Percentiles rank a stretch among this genome's conserved stretches.
phyloP scores from a whole-genome alignment of 64 coral and sea anemone genomes.

The Hydrozoanthus tunicans region DNA sequence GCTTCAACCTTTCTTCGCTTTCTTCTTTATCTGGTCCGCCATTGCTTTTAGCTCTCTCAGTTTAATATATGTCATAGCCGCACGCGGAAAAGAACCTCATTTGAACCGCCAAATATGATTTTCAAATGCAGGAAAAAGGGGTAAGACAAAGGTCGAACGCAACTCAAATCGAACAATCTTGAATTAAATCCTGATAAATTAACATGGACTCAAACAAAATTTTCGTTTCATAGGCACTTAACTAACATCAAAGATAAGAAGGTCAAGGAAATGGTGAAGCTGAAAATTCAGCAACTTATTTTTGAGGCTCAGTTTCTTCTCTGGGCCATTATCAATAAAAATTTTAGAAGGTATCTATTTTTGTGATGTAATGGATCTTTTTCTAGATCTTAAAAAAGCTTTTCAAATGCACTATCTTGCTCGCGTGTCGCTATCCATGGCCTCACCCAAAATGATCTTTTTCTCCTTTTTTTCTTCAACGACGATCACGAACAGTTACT shows the following conservation, averaged over 20 bases:
- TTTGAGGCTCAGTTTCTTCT: slow-evolving; percentile 54
- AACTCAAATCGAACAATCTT: too few relatives aligned
- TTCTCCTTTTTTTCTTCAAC: slow-evolving; percentile 3
- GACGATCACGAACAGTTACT: background rate
- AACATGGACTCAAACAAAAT: too few relatives aligned
- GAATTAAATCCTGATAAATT: too few relatives aligned
- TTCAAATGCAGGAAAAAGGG: too few relatives aligned
- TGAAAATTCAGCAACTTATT: slow-evolving; percentile 63
- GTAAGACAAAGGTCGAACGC: too few relatives aligned
- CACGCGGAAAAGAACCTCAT: too few relatives aligned
- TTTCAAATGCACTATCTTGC: slow-evolving; percentile 24
- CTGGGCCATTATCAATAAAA: background rate
- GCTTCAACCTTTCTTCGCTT: too few relatives aligned
- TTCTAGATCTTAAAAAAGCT: slow-evolving; percentile 40
- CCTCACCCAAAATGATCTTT: slow-evolving; percentile 3
- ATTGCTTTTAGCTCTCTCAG: too few relatives aligned
- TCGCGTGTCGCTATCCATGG: slow-evolving; percentile 41
- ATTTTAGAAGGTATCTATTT: background rate
- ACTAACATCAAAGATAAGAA: slow-evolving; percentile 50
- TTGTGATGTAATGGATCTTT: background rate
- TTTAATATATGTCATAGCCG: too few relatives aligned
- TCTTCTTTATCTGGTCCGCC: too few relatives aligned
- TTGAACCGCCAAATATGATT: too few relatives aligned
- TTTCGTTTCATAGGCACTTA: background rate
- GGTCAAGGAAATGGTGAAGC: slow-evolving; percentile 48